Evolutionary conservation across 2,797 vertebrate species (phyloP).

Genomic region (Craterocephalus amniculus): DNA sequence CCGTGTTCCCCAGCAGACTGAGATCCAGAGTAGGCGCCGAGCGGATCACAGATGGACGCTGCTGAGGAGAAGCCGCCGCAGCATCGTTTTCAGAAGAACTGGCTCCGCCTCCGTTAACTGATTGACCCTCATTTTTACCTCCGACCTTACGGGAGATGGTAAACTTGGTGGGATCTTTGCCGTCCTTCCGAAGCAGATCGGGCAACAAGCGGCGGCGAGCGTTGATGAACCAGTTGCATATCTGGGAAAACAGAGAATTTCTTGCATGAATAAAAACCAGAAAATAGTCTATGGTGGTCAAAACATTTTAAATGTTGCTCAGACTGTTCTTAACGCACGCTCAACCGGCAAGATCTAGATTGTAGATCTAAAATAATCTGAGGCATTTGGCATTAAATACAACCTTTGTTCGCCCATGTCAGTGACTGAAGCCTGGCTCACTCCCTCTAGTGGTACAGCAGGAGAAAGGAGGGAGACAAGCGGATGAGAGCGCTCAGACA

Average conservation of each 20-base stretch:
- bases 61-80: constrained; percentile 19
- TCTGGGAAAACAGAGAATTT: constrained; percentile 75
- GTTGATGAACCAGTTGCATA: constrained; percentile 99
- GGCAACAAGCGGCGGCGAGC: constrained; percentile 93
- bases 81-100: constrained; percentile 73
- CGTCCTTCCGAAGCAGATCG: constrained; percentile 93
- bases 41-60: constrained; percentile 78
- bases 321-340: not conserved
- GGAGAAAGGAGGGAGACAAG: constrained; percentile 15
- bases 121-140: constrained; percentile 79
- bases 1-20: constrained; percentile 86
- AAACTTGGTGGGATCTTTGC: constrained; percentile 95
- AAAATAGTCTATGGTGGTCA: not conserved
- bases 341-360: not conserved
- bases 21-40: constrained; percentile 86
- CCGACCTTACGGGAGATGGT: constrained; percentile 93
- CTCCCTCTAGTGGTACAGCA: constrained; percentile 62
- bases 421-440: constrained; percentile 8
- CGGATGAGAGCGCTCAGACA: constrained; percentile 66
- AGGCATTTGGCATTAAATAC: constrained; percentile 29
- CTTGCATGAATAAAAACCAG: not conserved
- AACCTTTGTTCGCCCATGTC: constrained; percentile 19
- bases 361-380: constrained; percentile 16
- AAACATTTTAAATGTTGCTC: not conserved
- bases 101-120: constrained; percentile 39